Conservation (phyloP, 1,140 invertebrate genomes). For the Atta colombica region DNA sequence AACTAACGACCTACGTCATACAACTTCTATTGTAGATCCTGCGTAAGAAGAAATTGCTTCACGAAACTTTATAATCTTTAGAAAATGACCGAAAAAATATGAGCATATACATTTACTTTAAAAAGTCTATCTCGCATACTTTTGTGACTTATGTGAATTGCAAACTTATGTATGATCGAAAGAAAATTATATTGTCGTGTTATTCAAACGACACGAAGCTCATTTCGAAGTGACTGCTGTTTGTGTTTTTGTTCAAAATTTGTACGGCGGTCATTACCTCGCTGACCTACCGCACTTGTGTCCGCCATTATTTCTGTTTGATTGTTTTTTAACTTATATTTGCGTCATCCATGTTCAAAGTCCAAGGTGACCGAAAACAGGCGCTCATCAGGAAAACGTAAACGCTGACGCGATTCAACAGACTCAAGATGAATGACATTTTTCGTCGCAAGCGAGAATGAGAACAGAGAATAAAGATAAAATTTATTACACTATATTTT, state of each 20-base stretch:
- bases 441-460: neutral
- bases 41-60: neutral
- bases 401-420: neutral
- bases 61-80: neutral
- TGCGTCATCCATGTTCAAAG: conserved; percentile 29
- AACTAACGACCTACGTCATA: too few relatives aligned
- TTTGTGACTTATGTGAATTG: neutral
- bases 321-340: conserved; percentile 33
- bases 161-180: neutral
- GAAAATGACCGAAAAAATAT: neutral
- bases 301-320: conserved; percentile 22
- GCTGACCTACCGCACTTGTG: conserved; percentile 45
- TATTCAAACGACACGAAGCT: neutral
- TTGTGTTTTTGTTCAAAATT: conserved; percentile 1
- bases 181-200: neutral
- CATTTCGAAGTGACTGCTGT: neutral
- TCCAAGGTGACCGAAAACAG: conserved; percentile 32
- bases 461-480: neutral
- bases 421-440: conserved; percentile 8
- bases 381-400: neutral
- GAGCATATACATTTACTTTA: neutral
- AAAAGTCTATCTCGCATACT: neutral
- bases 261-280: neutral
- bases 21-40: too few relatives aligned
- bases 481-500: conserved; percentile 5